These are phyloP conservation scores for Heliconius aoede DNA, from an alignment of 2,888 invertebrate species.

Conservation along the genomic window DNA sequence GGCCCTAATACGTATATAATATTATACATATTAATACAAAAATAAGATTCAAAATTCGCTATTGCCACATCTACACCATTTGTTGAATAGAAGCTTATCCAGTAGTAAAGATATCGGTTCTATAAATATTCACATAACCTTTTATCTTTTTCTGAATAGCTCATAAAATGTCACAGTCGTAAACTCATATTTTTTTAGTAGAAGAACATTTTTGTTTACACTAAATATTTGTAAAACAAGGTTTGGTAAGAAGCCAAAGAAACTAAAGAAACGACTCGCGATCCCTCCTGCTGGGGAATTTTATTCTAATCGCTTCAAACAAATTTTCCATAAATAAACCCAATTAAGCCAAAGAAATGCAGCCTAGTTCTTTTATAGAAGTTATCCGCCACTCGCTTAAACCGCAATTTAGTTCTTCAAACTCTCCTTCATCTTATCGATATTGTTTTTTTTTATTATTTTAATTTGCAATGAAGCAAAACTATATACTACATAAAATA, in stretches of 20 bases:
- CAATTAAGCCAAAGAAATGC: slow-evolving; percentile 32
- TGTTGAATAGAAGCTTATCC: background rate
- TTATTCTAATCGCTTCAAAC: slow-evolving; percentile 41
- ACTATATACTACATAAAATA: background rate
- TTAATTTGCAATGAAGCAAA: background rate
- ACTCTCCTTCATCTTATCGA: background rate
- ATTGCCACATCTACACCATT: background rate
- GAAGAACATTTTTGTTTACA: slow-evolving; percentile 32
- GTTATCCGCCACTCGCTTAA: background rate
- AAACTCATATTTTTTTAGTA: slow-evolving; percentile 27
- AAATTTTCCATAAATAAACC: slow-evolving; percentile 31
- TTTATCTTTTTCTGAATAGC: slow-evolving; percentile 10
- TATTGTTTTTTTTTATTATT: background rate
- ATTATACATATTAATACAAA: background rate
- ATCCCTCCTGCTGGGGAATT: slow-evolving; percentile 31
- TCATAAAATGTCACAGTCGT: slow-evolving; percentile 16
- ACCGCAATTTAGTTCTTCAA: background rate
- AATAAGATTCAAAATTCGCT: no score
- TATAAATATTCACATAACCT: background rate
- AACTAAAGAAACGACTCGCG: slow-evolving; percentile 46
- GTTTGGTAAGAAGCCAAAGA: slow-evolving; percentile 47
- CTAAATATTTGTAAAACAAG: slow-evolving; percentile 40
- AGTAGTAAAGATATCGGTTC: background rate
- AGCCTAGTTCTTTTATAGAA: background rate
- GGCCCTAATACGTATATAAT: no score